Evolutionary conservation across 2,797 vertebrate genomes (phyloP).

Genomic region (Silurus lanzhouensis): DNA sequence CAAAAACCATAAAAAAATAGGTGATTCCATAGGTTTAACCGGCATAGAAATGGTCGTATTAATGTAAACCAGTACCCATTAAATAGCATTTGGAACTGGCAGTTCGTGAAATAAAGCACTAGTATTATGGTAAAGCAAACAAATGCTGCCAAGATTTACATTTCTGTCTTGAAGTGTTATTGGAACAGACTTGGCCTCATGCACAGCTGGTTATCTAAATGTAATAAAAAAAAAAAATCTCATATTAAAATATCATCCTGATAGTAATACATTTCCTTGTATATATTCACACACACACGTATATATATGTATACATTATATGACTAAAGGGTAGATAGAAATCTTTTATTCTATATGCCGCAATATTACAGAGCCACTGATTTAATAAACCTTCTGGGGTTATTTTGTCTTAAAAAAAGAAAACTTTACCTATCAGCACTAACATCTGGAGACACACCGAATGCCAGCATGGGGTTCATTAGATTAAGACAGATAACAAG

Average conservation of each 20-base stretch:
- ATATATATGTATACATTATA: background rate
- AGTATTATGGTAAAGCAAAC: background rate
- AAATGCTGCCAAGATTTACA: background rate
- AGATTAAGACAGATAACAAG: conserved; percentile 54
- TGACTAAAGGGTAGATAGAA: background rate
- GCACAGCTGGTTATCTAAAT: background rate
- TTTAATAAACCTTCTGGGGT: background rate
- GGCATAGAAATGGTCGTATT: background rate
- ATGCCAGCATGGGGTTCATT: conserved; percentile 46
- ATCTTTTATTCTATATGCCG: background rate
- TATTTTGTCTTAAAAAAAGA: background rate
- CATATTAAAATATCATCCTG: background rate
- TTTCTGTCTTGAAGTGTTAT: background rate
- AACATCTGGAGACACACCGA: conserved; percentile 44
- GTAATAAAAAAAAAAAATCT: background rate
- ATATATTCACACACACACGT: background rate
- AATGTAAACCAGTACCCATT: background rate
- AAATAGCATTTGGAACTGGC: background rate
- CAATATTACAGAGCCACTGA: background rate
- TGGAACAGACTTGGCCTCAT: background rate
- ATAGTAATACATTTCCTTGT: background rate
- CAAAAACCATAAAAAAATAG: no score
- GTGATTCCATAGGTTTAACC: no score
- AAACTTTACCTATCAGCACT: conserved; percentile 15
- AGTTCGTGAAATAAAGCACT: background rate